Evolutionary conservation across 1,140 invertebrate species (phyloP), one percentile per base, ranked within the genome.

Genomic region (Acromyrmex heyeri): DNA sequence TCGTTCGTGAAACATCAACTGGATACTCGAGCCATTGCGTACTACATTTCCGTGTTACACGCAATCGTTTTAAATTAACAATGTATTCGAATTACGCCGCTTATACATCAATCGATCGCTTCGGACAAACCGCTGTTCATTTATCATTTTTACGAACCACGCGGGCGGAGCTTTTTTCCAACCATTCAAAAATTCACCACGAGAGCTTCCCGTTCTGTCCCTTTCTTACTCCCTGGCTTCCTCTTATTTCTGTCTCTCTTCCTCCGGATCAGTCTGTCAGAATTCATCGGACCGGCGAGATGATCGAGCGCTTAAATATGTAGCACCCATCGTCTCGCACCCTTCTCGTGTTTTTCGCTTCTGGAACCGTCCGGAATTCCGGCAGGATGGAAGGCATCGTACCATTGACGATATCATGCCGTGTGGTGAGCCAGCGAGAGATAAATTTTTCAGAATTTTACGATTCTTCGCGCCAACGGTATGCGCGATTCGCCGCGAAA

Each of bases 381-480:
- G 61, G 61, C 44, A 30, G 34, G 57, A 72, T 85, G 67, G 65
- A 73, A 86, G 69, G 59, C 70, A 87, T 77, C 73, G 34, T 16
- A 44, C 38, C 27, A 44, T 55, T 50, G 57, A 78, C 82, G 88
- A 83, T 77, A 55, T 69, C 30, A 34, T 67, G 57, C 48, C 72
- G 57, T 73, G 50, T 50, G 67, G 38, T 73, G 79, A 90, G 85
- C 81, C 83, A 62, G 81, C 30, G 24, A 81, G 87, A 87, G 78
- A 92, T 92, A 92, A 90, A 92, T 92, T 90, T 92, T 92, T 90
- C 76, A 89, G 78, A 87, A 85, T 91, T 91, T 91, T 91, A 91
- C 89, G 89, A 91, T 88, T 57, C 79, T 82, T 87, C 70, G 38
- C 62, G 69, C 34, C 73, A 69, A 91, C 79, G 76, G 70, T 90